phyloP scores from a whole-genome alignment of 2,113 vertebrate species.

The Lasiurus borealis region DNA sequence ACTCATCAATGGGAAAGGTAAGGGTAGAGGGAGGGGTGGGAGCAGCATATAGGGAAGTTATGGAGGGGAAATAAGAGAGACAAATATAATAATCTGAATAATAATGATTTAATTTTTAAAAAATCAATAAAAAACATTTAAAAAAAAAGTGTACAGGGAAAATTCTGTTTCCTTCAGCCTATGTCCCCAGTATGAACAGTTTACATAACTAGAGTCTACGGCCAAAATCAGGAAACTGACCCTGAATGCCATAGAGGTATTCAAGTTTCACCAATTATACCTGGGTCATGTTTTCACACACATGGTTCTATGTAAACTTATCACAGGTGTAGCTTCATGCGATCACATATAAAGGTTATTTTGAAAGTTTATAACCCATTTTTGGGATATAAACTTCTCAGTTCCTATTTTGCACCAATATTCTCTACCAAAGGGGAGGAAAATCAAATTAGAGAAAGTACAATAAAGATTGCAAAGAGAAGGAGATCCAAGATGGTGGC shows the following conservation, averaged over 20 bases:
- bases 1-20: too few species aligned
- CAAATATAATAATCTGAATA: too few species aligned
- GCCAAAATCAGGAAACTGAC: background rate
- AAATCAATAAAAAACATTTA: too few species aligned
- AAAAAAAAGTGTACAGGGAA: background rate
- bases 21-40: too few species aligned
- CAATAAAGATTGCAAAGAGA: background rate
- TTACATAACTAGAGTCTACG: background rate
- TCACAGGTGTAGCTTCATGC: background rate
- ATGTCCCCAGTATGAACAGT: background rate
- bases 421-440: background rate
- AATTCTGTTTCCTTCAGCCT: background rate
- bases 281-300: fast-evolving
- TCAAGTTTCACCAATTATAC: background rate
- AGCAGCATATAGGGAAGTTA: too few species aligned
- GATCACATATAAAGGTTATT: background rate
- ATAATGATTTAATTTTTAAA: too few species aligned
- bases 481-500: too few species aligned
- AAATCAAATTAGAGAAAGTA: background rate
- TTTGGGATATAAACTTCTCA: background rate
- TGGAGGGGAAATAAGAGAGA: too few species aligned
- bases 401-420: background rate
- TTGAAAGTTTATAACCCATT: background rate
- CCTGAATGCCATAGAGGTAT: background rate
- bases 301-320: background rate